A percentile compares a stretch with the other conserved stretches of the same genome.
phyloP scores from a whole-genome alignment of 1,140 invertebrate species.

The Linepithema humile region DNA sequence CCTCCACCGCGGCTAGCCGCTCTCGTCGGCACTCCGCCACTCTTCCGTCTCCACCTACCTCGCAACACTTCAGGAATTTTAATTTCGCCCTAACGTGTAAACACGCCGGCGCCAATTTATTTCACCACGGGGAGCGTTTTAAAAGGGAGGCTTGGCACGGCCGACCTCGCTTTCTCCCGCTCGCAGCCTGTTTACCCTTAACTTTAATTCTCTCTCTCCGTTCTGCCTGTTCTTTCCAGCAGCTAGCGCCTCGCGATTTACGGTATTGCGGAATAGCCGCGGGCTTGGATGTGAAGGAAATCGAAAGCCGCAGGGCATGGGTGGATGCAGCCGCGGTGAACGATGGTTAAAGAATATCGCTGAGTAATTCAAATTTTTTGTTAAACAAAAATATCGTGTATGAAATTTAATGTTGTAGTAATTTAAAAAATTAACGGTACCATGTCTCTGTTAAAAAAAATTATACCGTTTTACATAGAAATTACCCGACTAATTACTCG shows the following conservation, averaged over 20 bases:
- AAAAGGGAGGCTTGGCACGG: constrained; percentile 51
- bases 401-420: background rate
- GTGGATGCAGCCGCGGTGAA: background rate
- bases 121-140: constrained; percentile 70
- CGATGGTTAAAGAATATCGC: constrained; percentile 7
- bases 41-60: constrained; percentile 42
- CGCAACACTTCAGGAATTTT: constrained; percentile 73
- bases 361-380: background rate
- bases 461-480: background rate
- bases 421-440: background rate
- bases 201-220: constrained; percentile 47
- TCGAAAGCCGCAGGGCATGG: background rate
- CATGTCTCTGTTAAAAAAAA: background rate
- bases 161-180: background rate
- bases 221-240: constrained; percentile 7
- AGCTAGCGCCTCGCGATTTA: constrained; percentile 63
- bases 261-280: constrained; percentile 63
- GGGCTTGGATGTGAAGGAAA: constrained; percentile 53
- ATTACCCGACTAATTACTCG: background rate
- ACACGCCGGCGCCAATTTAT: constrained; percentile 73
- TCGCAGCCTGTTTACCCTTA: constrained; percentile 18
- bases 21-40: constrained; percentile 5
- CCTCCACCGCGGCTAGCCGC: constrained; percentile 32
- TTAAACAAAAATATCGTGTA: background rate
- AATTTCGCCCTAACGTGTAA: constrained; percentile 73